Conservation (phyloP, 2,113 vertebrate species). For the Grus americana region DNA sequence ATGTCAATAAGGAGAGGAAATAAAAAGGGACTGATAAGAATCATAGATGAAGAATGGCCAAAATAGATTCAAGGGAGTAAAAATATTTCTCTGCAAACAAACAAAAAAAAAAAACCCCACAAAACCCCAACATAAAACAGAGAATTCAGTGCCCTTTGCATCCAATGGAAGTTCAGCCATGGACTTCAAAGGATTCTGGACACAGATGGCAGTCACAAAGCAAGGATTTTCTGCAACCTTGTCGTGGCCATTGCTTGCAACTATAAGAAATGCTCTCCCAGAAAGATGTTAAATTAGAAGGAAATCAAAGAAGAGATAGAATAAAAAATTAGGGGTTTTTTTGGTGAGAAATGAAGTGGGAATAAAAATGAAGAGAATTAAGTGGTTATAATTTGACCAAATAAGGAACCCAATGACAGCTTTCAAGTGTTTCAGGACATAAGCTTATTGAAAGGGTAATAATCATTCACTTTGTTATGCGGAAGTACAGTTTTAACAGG, state of each 20-base stretch:
- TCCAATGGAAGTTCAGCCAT: background rate
- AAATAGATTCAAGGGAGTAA: background rate
- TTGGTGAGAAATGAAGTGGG: background rate
- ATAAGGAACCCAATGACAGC: background rate
- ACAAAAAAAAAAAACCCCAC: too few relatives aligned
- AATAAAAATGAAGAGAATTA: background rate
- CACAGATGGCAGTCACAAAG: background rate
- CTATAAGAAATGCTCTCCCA: background rate
- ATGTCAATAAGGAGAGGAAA: background rate
- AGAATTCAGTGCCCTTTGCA: background rate
- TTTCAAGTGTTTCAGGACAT: background rate
- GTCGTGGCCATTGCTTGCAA: background rate
- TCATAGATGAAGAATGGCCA: background rate
- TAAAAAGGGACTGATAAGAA: background rate
- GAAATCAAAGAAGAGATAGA: background rate
- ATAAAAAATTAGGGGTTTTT: background rate
- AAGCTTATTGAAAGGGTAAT: background rate
- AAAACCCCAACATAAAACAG: background rate
- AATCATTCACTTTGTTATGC: background rate
- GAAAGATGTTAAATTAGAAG: background rate
- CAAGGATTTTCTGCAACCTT: background rate
- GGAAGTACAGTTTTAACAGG: background rate
- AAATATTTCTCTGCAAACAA: background rate
- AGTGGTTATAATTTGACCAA: background rate
- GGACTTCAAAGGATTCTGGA: background rate